Evolutionary conservation across 92 coral and sea anemone genomes (phyloP).

Genomic region (Palythoa heliodiscus): DNA sequence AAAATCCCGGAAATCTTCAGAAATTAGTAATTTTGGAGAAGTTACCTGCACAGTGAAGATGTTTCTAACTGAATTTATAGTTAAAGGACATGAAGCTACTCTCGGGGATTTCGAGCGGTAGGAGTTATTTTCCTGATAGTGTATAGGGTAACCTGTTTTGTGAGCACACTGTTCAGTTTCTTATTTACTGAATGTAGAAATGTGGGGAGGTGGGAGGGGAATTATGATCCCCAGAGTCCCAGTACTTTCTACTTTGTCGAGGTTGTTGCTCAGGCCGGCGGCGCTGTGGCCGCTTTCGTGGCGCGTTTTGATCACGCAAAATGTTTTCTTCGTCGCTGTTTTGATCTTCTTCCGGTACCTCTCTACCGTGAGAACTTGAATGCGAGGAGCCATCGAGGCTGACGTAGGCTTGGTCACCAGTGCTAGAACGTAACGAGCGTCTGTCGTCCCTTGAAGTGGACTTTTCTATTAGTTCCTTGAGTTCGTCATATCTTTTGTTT

Average conservation of each 20-base stretch:
- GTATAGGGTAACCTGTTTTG: too few species aligned
- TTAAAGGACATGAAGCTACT: too few species aligned
- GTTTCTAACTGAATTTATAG: too few species aligned
- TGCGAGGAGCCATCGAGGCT: constrained; percentile 62
- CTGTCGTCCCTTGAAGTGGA: constrained; percentile 13
- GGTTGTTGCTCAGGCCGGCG: constrained; percentile 31
- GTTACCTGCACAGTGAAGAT: too few species aligned
- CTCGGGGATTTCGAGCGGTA: too few species aligned
- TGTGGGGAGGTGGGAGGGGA: constrained; percentile 70
- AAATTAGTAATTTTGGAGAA: too few species aligned
- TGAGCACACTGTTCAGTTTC: background rate
- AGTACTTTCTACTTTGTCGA: constrained; percentile 28
- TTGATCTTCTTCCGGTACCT: constrained; percentile 25
- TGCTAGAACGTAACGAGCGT: constrained; percentile 40
- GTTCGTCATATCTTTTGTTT: constrained; percentile 75
- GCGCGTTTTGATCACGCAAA: constrained; percentile 25
- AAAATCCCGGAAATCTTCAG: too few species aligned
- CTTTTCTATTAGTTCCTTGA: constrained; percentile 47
- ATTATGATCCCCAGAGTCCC: constrained; percentile 42
- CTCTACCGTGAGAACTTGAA: constrained; percentile 51
- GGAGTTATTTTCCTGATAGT: too few species aligned
- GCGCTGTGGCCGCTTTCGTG: constrained; percentile 43
- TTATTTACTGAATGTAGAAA: constrained; percentile 66
- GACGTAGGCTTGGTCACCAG: constrained; percentile 66
- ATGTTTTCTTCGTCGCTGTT: constrained; percentile 45